Evolutionary conservation across 2,113 vertebrate genomes (phyloP), one percentile per base, ranked within the genome.

Genomic region (Campylorhamphus procurvoides): DNA sequence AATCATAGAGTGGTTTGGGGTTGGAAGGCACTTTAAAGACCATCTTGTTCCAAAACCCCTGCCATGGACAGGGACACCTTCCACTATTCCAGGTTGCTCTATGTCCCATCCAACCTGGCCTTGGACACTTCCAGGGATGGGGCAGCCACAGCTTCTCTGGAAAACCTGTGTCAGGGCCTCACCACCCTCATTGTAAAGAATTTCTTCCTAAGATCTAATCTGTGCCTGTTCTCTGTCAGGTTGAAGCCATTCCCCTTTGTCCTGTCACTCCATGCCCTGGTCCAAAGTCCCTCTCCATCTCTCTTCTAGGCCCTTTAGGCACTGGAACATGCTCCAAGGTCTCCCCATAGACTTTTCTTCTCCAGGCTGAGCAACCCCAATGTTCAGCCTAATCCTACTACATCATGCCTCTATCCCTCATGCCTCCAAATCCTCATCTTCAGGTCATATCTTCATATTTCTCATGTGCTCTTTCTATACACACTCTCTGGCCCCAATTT

Each of bases 51-150:
- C 50, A 40, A 42, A 69, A 10, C 4, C 9, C 12, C 40, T 47
- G 31, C 47, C 25, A 24, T 27, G 40, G 6, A 12, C 49, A 63
- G 3, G 8, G 15, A 49, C 35, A 49, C 1, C 6, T 71, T 42
- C 49, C 40, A 28, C 18, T 23, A 11, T 2, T 1, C 14, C 25
- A 6, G 40, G 18, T 1, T 76, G 18, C 3, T 17, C 18, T 18
- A 28, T 19, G 10, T 12, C 7, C 0, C 0, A 0, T 44, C 42
- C 72, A 56, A 0, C 4, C 10, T 23, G 35, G 35, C n/a, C 5
- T 17, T 42, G 22, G 22, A 49, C 35, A 14, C 6, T 63, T 13
- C 49, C 35, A 71, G 49, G 25, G 18, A 56, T 37, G 27, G 22
- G 20, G 12, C 40, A 62, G 24, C 24, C 23, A 47, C 62, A 40